phyloP scores from a whole-genome alignment of 2,113 vertebrate genomes.

The Micronycteris hirsuta region DNA sequence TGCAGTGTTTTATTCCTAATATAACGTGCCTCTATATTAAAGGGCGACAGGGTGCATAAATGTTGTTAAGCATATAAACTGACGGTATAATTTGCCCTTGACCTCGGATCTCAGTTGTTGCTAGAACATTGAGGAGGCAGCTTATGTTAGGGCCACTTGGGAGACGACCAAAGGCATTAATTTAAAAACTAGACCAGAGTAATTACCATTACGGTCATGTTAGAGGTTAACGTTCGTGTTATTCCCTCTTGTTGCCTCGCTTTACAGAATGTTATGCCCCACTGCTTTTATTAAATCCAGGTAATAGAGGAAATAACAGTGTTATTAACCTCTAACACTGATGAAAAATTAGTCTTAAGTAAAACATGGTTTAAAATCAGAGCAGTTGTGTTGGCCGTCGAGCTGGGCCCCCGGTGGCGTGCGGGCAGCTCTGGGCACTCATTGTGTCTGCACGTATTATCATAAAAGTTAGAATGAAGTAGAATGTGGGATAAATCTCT shows the following conservation, averaged over 20 bases:
- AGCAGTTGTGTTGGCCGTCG: constrained; percentile 24
- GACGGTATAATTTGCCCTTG: background rate
- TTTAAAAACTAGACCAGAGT: constrained; percentile 73
- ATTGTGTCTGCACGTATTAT: background rate
- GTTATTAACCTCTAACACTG: constrained; percentile 82
- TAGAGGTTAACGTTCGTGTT: constrained; percentile 80
- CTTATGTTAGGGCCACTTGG: constrained; percentile 57
- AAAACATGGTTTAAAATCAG: constrained; percentile 66
- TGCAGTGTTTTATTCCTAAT: background rate
- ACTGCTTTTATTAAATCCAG: constrained; percentile 82
- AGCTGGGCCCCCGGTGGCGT: background rate
- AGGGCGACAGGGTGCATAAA: background rate
- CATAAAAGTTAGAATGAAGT: background rate
- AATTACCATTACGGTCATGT: constrained; percentile 81
- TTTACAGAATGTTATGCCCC: constrained; percentile 79
- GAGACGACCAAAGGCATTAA: constrained; percentile 75
- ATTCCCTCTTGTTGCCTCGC: constrained; percentile 78
- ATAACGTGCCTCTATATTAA: background rate
- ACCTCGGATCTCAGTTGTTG: constrained; percentile 54
- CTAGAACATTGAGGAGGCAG: constrained; percentile 23
- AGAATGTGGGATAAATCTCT: background rate
- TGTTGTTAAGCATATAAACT: background rate
- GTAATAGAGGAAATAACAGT: constrained; percentile 81
- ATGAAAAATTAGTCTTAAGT: constrained; percentile 77
- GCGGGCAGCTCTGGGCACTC: constrained; percentile 52